Percentiles rank a stretch among this genome's conserved stretches.
These are phyloP conservation scores for Pyralis farinalis DNA, from an alignment of 2,888 invertebrate species.

Conservation along the genomic window DNA sequence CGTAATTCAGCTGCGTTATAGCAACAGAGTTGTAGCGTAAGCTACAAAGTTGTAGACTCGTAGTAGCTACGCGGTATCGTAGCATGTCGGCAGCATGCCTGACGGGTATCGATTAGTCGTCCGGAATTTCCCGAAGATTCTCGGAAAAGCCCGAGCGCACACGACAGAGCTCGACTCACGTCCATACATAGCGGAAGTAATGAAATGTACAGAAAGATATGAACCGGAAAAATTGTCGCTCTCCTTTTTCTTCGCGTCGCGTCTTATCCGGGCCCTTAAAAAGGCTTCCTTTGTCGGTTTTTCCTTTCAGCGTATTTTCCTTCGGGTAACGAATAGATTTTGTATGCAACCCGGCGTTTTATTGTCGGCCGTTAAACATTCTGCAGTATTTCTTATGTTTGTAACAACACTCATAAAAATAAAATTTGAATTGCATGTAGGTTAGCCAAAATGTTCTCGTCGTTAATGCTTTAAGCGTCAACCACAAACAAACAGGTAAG, in stretches of 20 bases:
- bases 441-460: not conserved
- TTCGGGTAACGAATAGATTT: constrained; percentile 47
- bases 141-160: constrained; percentile 46
- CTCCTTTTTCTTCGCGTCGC: constrained; percentile 68
- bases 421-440: constrained; percentile 5
- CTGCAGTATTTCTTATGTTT: constrained; percentile 22
- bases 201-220: constrained; percentile 78
- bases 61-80: constrained; percentile 59
- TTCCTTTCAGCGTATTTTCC: constrained; percentile 53
- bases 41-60: constrained; percentile 60
- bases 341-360: constrained; percentile 40
- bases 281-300: constrained; percentile 58
- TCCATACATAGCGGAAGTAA: constrained; percentile 76
- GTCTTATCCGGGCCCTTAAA: constrained; percentile 58
- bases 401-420: constrained; percentile 8
- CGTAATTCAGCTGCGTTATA: constrained; percentile 40
- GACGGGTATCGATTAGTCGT: constrained; percentile 69
- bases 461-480: constrained; percentile 1
- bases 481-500: constrained; percentile 25
- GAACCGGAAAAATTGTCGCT: constrained; percentile 78
- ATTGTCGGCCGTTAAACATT: constrained; percentile 29
- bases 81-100: constrained; percentile 54
- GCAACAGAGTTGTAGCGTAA: constrained; percentile 50
- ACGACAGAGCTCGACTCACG: constrained; percentile 35
- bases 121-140: constrained; percentile 31